phyloP scores from a whole-genome alignment of 1,140 invertebrate species.

The Coenobita brevimanus region DNA sequence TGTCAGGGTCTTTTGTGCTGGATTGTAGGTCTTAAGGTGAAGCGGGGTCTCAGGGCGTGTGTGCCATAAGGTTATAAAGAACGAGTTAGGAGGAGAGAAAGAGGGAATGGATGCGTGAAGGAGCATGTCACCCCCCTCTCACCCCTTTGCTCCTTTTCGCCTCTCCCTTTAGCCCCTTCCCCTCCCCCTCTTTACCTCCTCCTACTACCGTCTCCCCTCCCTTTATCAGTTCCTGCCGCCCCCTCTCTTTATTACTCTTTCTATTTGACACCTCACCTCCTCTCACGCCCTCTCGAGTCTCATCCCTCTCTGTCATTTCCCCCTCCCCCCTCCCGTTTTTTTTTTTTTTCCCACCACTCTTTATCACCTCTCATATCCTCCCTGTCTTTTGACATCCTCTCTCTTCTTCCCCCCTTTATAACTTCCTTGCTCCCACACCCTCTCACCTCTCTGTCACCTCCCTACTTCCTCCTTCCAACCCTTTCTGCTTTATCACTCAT shows the following conservation, averaged over 20 bases:
- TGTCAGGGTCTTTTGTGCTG: conserved; percentile 17
- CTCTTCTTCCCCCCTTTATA: not conserved
- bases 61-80: not conserved
- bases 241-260: not conserved
- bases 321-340: not conserved
- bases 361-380: not conserved
- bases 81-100: not conserved
- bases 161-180: not conserved
- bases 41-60: not conserved
- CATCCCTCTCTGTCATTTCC: not conserved
- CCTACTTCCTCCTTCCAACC: not conserved
- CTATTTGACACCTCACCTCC: not conserved
- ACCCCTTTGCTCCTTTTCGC: not conserved
- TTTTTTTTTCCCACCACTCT: conserved; percentile 10
- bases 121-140: too few relatives aligned
- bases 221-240: not conserved
- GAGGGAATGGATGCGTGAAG: not conserved
- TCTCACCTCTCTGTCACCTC: not conserved
- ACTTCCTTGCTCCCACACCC: conserved; percentile 2
- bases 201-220: too few relatives aligned
- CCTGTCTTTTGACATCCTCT: not conserved
- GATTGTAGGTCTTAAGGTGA: not conserved
- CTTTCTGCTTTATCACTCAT: not conserved
- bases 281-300: too few relatives aligned
- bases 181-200: not conserved